Percentiles rank a stretch among this genome's conserved stretches.
These are phyloP conservation scores for Patella depressa DNA, from an alignment of 2,888 invertebrate genomes.

Conservation along the genomic window DNA sequence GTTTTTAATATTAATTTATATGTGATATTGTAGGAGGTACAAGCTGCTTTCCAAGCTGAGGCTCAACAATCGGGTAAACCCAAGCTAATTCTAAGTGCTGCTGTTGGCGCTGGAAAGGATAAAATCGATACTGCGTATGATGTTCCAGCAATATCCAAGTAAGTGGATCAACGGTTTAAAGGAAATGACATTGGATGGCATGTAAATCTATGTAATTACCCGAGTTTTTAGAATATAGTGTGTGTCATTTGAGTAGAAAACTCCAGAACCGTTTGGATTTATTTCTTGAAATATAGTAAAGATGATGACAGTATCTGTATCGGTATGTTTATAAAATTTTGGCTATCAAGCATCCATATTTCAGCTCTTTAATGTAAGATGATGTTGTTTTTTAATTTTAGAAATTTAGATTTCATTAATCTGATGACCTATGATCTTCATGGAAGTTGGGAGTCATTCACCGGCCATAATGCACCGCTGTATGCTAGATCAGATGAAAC, in stretches of 20 bases:
- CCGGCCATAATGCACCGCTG: constrained; percentile 64
- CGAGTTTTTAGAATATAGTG: too few relatives aligned
- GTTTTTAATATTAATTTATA: too few relatives aligned
- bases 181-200: too few relatives aligned
- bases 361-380: too few relatives aligned
- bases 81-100: constrained; percentile 43
- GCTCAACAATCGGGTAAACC: constrained; percentile 28
- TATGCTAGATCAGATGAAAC: constrained; percentile 37
- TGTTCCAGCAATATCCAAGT: constrained; percentile 29
- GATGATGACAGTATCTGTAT: too few relatives aligned
- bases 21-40: constrained; percentile 10
- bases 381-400: constrained; percentile 25
- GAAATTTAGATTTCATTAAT: constrained; percentile 63
- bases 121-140: constrained; percentile 27
- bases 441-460: constrained; percentile 58
- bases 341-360: too few relatives aligned
- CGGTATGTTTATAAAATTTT: too few relatives aligned
- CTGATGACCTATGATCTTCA: constrained; percentile 69
- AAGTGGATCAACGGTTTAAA: background rate
- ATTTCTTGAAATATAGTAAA: too few relatives aligned
- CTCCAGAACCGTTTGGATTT: too few relatives aligned
- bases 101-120: constrained; percentile 40
- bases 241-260: too few relatives aligned
- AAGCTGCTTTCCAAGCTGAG: constrained; percentile 20
- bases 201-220: too few relatives aligned